These are phyloP conservation scores for Echinarachnius parma DNA, from an alignment of 53 echinoderm and acorn worm genomes.

Conservation along the genomic window DNA sequence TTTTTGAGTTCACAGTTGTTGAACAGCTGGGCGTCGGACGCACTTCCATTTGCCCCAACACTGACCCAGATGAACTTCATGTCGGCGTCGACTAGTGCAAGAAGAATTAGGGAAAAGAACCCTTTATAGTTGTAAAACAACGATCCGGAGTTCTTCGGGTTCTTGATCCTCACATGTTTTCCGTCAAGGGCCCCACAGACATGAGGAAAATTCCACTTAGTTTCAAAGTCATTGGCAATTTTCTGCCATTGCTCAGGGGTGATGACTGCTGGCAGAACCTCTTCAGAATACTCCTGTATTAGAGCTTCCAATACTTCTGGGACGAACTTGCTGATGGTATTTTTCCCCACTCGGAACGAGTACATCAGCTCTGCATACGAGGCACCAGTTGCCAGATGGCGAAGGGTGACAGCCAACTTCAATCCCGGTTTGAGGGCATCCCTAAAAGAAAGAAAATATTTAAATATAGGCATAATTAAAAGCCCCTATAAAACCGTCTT, in stretches of 20 bases:
- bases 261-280: conserved; percentile 1
- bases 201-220: conserved; percentile 45
- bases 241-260: conserved; percentile 12
- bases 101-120: conserved; percentile 33
- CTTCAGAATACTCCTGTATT: background rate
- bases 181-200: conserved; percentile 44
- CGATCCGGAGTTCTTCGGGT: conserved; percentile 36
- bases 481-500: background rate
- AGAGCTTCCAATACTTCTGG: background rate
- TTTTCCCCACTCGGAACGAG: background rate
- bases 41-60: conserved; percentile 23
- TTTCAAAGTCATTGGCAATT: conserved; percentile 25
- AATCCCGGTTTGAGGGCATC: conserved; percentile 5
- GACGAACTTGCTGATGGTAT: background rate
- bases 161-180: conserved; percentile 38
- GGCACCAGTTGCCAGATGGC: conserved; percentile 11
- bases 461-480: background rate
- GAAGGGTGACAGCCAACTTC: conserved; percentile 23
- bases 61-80: conserved; percentile 42
- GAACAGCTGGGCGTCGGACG: conserved; percentile 36
- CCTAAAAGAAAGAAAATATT: background rate
- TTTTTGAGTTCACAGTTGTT: conserved; percentile 23
- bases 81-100: conserved; percentile 50
- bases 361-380: background rate
- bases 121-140: conserved; percentile 51